These are phyloP conservation scores for Coreius guichenoti DNA, from an alignment of 2,797 vertebrate genomes.

Conservation along the genomic window DNA sequence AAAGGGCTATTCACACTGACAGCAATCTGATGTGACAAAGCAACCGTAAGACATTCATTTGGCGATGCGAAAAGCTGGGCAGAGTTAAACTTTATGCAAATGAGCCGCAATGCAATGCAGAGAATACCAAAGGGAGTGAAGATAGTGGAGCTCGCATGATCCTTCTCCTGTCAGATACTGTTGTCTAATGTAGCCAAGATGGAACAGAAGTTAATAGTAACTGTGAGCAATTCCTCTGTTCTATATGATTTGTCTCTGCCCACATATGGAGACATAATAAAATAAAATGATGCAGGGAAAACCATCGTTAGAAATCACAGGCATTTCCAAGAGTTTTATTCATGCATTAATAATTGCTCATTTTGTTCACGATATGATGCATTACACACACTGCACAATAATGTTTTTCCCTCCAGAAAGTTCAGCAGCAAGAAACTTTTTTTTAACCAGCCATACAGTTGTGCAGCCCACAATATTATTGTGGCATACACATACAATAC, in stretches of 20 bases:
- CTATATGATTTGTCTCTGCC: conserved; percentile 35
- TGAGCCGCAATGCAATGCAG: background rate
- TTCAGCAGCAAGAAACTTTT: background rate
- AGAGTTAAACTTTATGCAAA: conserved; percentile 11
- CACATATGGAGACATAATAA: conserved; percentile 27
- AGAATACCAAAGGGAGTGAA: conserved; percentile 5
- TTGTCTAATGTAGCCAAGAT: conserved; percentile 20
- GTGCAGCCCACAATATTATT: background rate
- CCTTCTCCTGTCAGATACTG: conserved; percentile 10
- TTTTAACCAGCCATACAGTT: background rate
- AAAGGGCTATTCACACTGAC: background rate
- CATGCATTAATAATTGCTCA: conserved; percentile 20
- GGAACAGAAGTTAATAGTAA: conserved; percentile 27
- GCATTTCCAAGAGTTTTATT: conserved; percentile 16
- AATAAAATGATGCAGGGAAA: conserved; percentile 29
- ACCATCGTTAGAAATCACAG: background rate
- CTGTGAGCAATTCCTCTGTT: conserved; percentile 26
- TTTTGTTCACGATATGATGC: conserved; percentile 19
- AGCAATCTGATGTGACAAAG: background rate
- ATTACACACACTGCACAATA: conserved; percentile 14
- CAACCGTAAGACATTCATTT: background rate
- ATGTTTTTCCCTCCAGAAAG: background rate
- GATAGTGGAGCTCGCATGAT: conserved; percentile 1
- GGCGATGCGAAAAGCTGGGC: background rate
- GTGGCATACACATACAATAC: too few relatives aligned